Evolutionary conservation across 1,140 invertebrate genomes (phyloP), one percentile per base, ranked within the genome.

Genomic region (Lasaia peninsularis): DNA sequence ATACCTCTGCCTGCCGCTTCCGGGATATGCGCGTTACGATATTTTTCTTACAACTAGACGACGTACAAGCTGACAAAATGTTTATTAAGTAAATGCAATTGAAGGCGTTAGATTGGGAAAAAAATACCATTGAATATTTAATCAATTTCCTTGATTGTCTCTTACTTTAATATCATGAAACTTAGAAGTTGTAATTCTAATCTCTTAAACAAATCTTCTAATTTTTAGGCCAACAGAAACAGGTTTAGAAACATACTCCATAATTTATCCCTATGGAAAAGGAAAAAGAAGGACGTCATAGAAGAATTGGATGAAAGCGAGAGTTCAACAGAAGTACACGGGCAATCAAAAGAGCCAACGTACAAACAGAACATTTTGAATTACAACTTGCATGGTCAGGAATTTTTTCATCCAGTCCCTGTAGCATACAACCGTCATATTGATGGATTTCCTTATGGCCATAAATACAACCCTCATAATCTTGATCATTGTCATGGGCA

Each of bases 261-360:
- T 40, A 73, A 71, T 1, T 69, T 82, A 14, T 69, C 75, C 12
- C 31, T 85, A 11, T 56, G 77, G 4, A 80, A 78, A 52, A 81
- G 77, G 44, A 87, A 76, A 50, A 86, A 78, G 50, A 80, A 72
- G 44, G 72, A 86, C 32, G 57, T 72, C 3, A 76, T 80, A 35
- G 70, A 77, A 65, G 80, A 85, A 62, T 37, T 73, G 11, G 78
- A 70, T 37, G 80, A 78, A 59, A 80, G 68, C 52, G 75, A 78
- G 28, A 77, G 67, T 54, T 66, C 65, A 11, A 56, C 69, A 3
- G 73, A 75, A 40, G 72, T 69, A 2, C 60, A 75, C 8, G 44
- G 73, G 0, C 63, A 71, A 37, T 50, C 51, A 44, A 73, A 63
- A 7, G 34, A 54, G 31, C 61, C 69, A 24, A 73, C 75, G 9